Base-by-base conservation (phyloP, 1,140 invertebrate genomes). In the Spodoptera litura region DNA sequence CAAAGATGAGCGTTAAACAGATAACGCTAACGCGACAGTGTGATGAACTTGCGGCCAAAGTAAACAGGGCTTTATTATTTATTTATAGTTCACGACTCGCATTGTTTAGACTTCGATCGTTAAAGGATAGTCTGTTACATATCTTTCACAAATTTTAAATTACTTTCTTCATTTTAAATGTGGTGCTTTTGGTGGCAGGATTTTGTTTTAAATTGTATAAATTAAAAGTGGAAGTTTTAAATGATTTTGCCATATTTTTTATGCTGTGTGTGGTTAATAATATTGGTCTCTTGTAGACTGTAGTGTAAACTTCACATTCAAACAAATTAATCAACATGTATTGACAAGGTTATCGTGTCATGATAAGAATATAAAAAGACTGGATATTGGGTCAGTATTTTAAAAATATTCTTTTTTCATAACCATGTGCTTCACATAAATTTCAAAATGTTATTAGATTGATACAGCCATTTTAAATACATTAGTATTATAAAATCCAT, bases 1-100 rank as follows among this genome's bases (percentile, higher is more conserved):
- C 89, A 91, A 92, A 90, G 90, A 93, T 93, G 91, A 86, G 84
- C 83, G 86, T 88, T 88, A 83, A 83, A 79, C 86, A 87, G 84
- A 89, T 89, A 88, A 77, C 58, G 68, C 55, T 83, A 84, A 83
- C 74, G 81, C 80, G 85, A 87, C 83, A 89, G 90, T 87, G 84
- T 93, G 89, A 88, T 92, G 88, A 91, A 93, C 90, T 89, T 89
- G 79, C 70, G 52, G 61, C 66, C 78, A 68, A 62, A 80, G 84
- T 88, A 91, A 89, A 88, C 87, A 90, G 81, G 61, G 27, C 13
- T 78, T 59, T 83, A 72, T 82, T 85, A 86, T 81, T 82, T 81
- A 81, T 82, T 84, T 79, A 81, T 80, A 72, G 62, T 78, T 71
- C 55, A 77, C 79, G 62, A 81, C 77, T 79, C 77, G 77, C 82